Percentiles rank a stretch among this genome's conserved stretches.
Evolutionary conservation across 2,113 vertebrate genomes (phyloP).

Genomic region (Catharus fuscescens): DNA sequence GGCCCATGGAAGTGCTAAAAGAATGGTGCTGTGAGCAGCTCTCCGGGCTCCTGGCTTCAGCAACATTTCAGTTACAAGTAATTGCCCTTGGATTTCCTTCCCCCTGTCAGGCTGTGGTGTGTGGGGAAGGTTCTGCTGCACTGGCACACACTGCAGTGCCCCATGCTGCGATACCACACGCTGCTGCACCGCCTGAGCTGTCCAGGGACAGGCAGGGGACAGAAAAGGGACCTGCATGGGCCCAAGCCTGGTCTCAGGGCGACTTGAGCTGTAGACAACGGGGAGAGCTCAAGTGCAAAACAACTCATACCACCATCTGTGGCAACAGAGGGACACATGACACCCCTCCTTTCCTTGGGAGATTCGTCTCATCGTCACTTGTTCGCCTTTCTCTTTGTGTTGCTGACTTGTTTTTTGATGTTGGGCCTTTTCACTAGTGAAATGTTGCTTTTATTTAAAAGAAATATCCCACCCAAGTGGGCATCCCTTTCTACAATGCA

Average conservation of each 20-base stretch:
- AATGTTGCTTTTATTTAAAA: background rate
- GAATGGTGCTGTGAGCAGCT: background rate
- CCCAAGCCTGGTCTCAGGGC: background rate
- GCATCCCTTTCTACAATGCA: background rate
- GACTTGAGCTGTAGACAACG: background rate
- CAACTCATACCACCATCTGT: accelerated
- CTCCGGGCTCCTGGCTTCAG: background rate
- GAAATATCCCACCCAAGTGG: background rate
- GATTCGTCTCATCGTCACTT: too few species aligned
- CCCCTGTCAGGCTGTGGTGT: background rate
- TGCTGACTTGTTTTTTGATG: background rate
- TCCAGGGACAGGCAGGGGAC: background rate
- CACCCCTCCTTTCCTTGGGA: background rate
- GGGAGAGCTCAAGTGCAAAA: background rate
- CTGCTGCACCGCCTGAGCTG: accelerated
- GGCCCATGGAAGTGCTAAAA: constrained; percentile 43
- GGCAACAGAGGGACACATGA: background rate
- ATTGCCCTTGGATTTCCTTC: background rate
- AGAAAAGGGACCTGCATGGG: background rate
- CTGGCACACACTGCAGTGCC: accelerated
- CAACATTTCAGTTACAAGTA: background rate
- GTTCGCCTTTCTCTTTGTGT: background rate
- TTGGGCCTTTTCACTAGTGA: background rate
- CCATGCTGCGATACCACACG: accelerated
- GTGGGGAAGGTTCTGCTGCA: background rate